Base-by-base conservation (phyloP, 1,140 invertebrate species). In the Pseudoatta argentina region DNA sequence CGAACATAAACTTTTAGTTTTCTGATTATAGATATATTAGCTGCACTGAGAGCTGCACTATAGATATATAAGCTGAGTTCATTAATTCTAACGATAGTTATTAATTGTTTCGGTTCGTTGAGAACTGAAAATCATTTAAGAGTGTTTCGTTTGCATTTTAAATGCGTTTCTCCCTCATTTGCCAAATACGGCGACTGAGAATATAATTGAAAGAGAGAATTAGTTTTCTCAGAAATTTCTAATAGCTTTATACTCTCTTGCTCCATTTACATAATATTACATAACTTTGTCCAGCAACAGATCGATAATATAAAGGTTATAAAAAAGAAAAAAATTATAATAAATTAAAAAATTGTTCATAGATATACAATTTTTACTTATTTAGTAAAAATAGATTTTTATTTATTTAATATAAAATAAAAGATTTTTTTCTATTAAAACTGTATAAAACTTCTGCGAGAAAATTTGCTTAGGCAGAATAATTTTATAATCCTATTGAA, bases 71-170 rank as follows among this genome's bases (percentile, higher is more conserved):
- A 72, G 2, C 3, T 27, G 30, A 24, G 2, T 18, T 64, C 3
- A 34, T 44, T 44, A 44, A 44, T 66, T 27, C 21, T 21, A 7
- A 59, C 21, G 34, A 75, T 14, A 59, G 34, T 18, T 76, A 39
- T 44, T 44, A 44, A 44, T 44, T 44, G 39, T 44, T 4, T 61
- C 16, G 55, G 6, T 24, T 18, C 1, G 16, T 76, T 63, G 7
- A 63, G 3, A 76, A 18, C 8, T 44, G n/a, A 3, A 61, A 55
- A 55, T 55, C 5, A 3, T 10, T 10, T 53, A 72, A 53, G 3
- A 55, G 16, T 27, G 18, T 73, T 55, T 39, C n/a, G 16, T 76
- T 76, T 76, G 4, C 34, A 76, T 76, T 61, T 76, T 44, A 76
- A 76, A 44, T 4, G 57, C n/a, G 2, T 76, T 44, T 44, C 16